Evolutionary conservation across 1,140 invertebrate genomes (phyloP).

Genomic region (Drosophila yakuba): DNA sequence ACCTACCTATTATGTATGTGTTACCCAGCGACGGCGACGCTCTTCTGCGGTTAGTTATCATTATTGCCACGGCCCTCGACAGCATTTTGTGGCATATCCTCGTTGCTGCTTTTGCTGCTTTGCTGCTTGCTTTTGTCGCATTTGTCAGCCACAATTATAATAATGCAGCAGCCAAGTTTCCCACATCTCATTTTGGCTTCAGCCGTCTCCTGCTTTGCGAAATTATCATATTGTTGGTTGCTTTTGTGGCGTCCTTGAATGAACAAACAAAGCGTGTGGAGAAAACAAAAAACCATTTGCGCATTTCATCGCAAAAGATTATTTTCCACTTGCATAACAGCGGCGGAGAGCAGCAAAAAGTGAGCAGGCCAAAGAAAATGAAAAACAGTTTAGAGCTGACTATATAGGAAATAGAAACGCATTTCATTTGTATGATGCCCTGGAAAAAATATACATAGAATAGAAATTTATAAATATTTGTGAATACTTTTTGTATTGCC

Average conservation of each 20-base stretch:
- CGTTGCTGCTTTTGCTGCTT: constrained; percentile 24
- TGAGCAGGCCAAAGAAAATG: constrained; percentile 22
- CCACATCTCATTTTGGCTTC: constrained; percentile 1
- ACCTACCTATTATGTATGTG: constrained; percentile 13
- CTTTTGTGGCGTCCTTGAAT: constrained; percentile 74
- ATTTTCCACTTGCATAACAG: constrained; percentile 62
- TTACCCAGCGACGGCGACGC: constrained; percentile 49
- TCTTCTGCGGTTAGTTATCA: constrained; percentile 77
- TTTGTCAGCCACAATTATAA: constrained; percentile 76
- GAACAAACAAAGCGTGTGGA: constrained; percentile 56
- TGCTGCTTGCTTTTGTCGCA: constrained; percentile 58
- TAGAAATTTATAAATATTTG: no score
- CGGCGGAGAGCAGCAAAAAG: constrained; percentile 12
- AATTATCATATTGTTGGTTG: constrained; percentile 76
- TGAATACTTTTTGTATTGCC: neutral
- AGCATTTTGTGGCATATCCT: constrained; percentile 59
- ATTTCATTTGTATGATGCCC: neutral
- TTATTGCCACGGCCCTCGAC: constrained; percentile 67
- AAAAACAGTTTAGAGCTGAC: constrained; percentile 24
- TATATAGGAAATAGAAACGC: neutral
- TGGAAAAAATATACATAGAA: neutral
- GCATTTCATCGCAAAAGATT: constrained; percentile 72
- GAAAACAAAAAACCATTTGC: constrained; percentile 62
- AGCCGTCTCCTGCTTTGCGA: constrained; percentile 25
- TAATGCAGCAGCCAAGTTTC: constrained; percentile 62